Base-by-base conservation (phyloP, 1,140 invertebrate species). In the Pseudomyrmex sp. region DNA sequence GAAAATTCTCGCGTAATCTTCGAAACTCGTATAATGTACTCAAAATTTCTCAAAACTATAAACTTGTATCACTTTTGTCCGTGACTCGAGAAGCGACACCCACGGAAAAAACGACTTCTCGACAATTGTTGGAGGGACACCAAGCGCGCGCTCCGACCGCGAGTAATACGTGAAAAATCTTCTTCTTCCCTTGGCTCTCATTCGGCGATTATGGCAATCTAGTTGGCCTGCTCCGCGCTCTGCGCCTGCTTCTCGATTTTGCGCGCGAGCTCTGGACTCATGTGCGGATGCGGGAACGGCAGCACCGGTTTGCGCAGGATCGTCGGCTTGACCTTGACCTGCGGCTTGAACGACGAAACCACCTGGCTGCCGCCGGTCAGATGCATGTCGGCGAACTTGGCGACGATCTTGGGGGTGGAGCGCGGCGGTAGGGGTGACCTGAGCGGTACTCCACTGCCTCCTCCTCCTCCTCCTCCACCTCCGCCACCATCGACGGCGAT, bases 291-390 rank as follows among this genome's bases (percentile, higher is more conserved):
- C 18, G 93, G 93, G 66, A 93, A 95, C 18, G 95, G 95, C 56
- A 96, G 91, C 54, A 95, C 93, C 9, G 97, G 97, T 91, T 97
- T 97, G 58, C 95, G 96, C 91, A 97, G 95, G 35, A 97, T 95
- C 76, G 96, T 96, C 1, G 97, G 97, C 92, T 97, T 97, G 15
- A 96, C 95, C 88, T 97, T 97, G 18, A 97, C 95, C 85, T 96
- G 96, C 4, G 96, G 96, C 90, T 97, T 97, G 68, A 96, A 96
- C 66, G 96, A 95, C 63, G 93, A 93, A 10, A 92, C 90, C 44
- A 92, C 90, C 84, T 94, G 92, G 84, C 92, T 96, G 84, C 95
- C 95, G 26, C 94, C 94, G 20, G 95, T 95, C 4, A 95, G 87
- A 82, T 95, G 95, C 89, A 96, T 95, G 77, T 96, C 95, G 0